These are phyloP conservation scores for human DNA, from an alignment of 2,113 vertebrate species.

Conservation along the genomic window DNA sequence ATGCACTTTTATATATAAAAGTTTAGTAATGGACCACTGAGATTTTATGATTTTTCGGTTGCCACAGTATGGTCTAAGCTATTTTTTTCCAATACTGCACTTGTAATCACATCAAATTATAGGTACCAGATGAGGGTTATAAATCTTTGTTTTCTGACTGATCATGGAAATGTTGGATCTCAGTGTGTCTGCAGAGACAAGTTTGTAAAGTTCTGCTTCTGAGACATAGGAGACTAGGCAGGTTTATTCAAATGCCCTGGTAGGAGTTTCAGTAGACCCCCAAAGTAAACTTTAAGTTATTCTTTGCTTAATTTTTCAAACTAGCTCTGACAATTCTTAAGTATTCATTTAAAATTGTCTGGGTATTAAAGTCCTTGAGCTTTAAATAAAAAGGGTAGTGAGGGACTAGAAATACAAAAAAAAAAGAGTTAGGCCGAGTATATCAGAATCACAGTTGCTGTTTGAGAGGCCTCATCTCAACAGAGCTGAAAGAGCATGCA, in stretches of 20 bases:
- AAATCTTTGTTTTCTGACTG: constrained; percentile 24
- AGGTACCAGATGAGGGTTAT: neutral
- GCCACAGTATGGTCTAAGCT: neutral
- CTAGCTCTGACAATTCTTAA: neutral
- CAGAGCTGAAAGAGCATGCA: neutral
- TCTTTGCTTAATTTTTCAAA: constrained; percentile 36
- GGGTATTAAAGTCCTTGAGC: neutral
- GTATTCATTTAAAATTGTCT: neutral
- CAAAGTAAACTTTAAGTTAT: constrained; percentile 17
- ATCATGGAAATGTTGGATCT: neutral
- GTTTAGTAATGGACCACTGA: neutral
- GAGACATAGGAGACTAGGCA: neutral
- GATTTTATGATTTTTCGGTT: neutral
- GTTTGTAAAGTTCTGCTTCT: neutral
- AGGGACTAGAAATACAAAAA: neutral
- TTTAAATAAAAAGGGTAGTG: neutral
- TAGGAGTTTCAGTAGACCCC: neutral
- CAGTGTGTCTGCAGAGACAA: neutral
- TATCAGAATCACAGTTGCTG: neutral
- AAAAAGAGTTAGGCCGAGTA: constrained; percentile 7
- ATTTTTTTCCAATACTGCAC: neutral
- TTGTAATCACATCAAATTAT: neutral
- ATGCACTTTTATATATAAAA: neutral
- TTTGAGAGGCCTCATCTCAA: neutral
- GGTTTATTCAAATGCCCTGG: neutral